phyloP scores from a whole-genome alignment of 2,888 invertebrate species.

The Hirtodrosophila histrioides region DNA sequence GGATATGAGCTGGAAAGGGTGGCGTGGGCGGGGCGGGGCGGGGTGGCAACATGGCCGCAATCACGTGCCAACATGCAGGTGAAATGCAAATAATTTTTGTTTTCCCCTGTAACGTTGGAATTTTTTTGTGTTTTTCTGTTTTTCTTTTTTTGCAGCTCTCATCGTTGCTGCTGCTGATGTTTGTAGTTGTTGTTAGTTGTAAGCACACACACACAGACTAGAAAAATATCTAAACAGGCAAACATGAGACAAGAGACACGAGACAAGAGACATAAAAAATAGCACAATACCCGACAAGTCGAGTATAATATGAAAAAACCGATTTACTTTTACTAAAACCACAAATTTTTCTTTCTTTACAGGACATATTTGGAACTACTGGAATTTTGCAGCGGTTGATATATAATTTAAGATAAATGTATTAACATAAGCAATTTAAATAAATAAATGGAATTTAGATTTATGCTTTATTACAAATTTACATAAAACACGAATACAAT shows the following conservation, averaged over 20 bases:
- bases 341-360: constrained; percentile 22
- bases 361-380: background rate
- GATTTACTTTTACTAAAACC: constrained; percentile 18
- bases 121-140: constrained; percentile 14
- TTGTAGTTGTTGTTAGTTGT: constrained; percentile 41
- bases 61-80: constrained; percentile 79
- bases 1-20: background rate
- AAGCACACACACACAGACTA: constrained; percentile 21
- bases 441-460: no score
- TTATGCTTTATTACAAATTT: no score
- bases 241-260: constrained; percentile 49
- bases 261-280: constrained; percentile 41
- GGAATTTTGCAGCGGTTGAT: no score
- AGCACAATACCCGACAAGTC: constrained; percentile 37
- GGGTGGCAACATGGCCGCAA: constrained; percentile 56
- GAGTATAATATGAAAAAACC: constrained; percentile 8
- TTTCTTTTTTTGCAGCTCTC: constrained; percentile 11
- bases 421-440: no score
- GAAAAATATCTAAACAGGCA: constrained; percentile 56
- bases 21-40: background rate
- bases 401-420: no score
- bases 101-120: constrained; percentile 59
- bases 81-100: constrained; percentile 77
- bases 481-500: no score
- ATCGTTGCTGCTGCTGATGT: constrained; percentile 20